phyloP scores from a whole-genome alignment of 2,113 vertebrate genomes.

The Heloderma charlesbogerti region DNA sequence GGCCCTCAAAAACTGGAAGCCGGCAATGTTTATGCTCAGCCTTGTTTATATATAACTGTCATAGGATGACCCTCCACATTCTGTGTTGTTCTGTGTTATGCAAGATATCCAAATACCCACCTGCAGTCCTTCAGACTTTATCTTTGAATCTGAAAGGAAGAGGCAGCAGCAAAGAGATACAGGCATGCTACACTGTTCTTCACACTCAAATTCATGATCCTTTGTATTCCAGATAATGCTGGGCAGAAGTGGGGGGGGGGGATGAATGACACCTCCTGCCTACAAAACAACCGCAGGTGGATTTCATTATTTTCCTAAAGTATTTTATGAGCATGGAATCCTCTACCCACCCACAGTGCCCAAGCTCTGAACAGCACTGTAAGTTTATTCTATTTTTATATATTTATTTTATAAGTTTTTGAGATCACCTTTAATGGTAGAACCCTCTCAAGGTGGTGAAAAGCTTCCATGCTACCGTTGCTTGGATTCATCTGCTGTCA shows the following conservation, averaged over 20 bases:
- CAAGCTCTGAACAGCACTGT: conserved; percentile 61
- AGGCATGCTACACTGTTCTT: not conserved
- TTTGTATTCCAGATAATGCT: conserved; percentile 61
- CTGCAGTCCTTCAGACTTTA: conserved; percentile 64
- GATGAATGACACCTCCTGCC: conserved; percentile 68
- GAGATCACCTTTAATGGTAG: too few relatives aligned
- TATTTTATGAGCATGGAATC: conserved; percentile 57
- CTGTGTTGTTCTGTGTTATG: conserved; percentile 49
- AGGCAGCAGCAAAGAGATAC: conserved; percentile 58
- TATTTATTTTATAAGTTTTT: too few relatives aligned
- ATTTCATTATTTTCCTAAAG: conserved; percentile 67
- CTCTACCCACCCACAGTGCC: not conserved
- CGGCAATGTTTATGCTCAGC: not conserved
- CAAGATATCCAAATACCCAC: conserved; percentile 62
- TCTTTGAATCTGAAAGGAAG: conserved; percentile 52
- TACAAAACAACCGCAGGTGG: conserved; percentile 58
- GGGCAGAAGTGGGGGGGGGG: conserved; percentile 59
- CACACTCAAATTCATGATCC: conserved; percentile 30
- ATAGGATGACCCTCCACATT: conserved; percentile 60
- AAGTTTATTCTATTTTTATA: not conserved
- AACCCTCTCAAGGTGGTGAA: not conserved
- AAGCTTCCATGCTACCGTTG: conserved; percentile 41
- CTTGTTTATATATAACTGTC: conserved; percentile 58
- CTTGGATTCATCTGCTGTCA: too few relatives aligned
- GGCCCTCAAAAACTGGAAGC: too few relatives aligned